Percentiles rank a stretch among this genome's conserved stretches.
phyloP scores from a whole-genome alignment of 2,113 vertebrate genomes.

The Caranx ignobilis region DNA sequence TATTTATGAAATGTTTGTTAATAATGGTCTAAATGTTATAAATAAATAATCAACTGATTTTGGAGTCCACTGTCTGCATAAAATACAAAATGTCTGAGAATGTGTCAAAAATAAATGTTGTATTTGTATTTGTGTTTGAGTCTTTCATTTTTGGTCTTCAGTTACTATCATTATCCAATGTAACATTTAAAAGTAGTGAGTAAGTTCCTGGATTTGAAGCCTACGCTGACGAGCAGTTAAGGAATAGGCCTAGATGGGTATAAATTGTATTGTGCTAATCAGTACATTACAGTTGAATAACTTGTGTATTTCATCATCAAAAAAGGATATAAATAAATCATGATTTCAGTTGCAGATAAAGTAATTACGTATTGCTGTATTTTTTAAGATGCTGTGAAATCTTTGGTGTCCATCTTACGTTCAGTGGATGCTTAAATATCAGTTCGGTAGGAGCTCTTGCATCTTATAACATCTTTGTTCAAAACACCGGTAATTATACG shows the following conservation, averaged over 20 bases:
- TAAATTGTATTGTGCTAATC: neutral
- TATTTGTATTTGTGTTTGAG: neutral
- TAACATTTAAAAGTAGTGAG: too few relatives aligned
- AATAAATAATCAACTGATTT: too few relatives aligned
- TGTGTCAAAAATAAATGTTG: neutral
- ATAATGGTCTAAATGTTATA: too few relatives aligned
- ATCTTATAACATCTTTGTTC: slow-evolving; percentile 43
- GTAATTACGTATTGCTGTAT: too few relatives aligned
- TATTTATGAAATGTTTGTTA: too few relatives aligned
- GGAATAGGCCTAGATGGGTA: too few relatives aligned
- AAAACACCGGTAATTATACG: neutral
- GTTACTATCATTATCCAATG: too few relatives aligned
- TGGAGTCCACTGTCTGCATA: neutral
- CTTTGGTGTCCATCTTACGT: neutral
- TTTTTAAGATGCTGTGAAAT: neutral
- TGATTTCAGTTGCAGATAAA: too few relatives aligned
- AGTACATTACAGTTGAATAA: neutral
- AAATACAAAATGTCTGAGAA: neutral
- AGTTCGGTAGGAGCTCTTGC: slow-evolving; percentile 17
- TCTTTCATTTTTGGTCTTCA: neutral
- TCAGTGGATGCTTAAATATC: neutral
- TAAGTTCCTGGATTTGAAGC: neutral
- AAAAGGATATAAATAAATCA: too few relatives aligned
- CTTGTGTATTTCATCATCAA: neutral
- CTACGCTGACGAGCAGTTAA: too few relatives aligned